Conservation (phyloP, 2,797 vertebrate genomes). For the Xenopus petersii region DNA sequence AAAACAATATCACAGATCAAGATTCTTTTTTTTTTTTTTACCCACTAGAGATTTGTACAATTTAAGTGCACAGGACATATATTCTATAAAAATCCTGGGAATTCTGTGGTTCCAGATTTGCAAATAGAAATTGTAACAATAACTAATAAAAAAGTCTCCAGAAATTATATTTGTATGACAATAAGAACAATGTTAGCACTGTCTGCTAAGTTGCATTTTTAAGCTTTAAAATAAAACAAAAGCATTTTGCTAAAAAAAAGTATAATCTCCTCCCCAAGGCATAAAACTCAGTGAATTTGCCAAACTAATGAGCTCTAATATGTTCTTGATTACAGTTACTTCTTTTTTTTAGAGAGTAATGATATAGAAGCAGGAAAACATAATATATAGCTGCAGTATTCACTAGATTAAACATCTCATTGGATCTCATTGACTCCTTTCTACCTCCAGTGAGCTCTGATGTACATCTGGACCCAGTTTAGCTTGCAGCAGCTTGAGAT, state of each 20-base stretch:
- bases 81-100: background rate
- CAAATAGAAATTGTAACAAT: too few species aligned
- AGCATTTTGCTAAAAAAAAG: constrained; percentile 27
- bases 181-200: too few species aligned
- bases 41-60: background rate
- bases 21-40: background rate
- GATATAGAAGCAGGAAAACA: constrained; percentile 13
- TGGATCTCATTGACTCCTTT: constrained; percentile 46
- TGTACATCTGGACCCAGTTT: constrained; percentile 53
- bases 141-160: too few species aligned
- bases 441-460: constrained; percentile 45
- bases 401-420: constrained; percentile 37
- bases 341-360: constrained; percentile 30
- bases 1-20: background rate
- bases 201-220: background rate
- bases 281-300: constrained; percentile 18
- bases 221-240: constrained; percentile 15
- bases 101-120: too few species aligned
- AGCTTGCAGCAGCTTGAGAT: constrained; percentile 53
- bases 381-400: constrained; percentile 49
- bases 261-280: constrained; percentile 17
- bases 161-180: too few species aligned
- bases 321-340: constrained; percentile 10
- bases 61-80: background rate
- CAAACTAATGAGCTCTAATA: constrained; percentile 21